Percentiles rank a stretch among this genome's conserved stretches.
Evolutionary conservation across 2,113 vertebrate species (phyloP).

Genomic region (Scomber japonicus): DNA sequence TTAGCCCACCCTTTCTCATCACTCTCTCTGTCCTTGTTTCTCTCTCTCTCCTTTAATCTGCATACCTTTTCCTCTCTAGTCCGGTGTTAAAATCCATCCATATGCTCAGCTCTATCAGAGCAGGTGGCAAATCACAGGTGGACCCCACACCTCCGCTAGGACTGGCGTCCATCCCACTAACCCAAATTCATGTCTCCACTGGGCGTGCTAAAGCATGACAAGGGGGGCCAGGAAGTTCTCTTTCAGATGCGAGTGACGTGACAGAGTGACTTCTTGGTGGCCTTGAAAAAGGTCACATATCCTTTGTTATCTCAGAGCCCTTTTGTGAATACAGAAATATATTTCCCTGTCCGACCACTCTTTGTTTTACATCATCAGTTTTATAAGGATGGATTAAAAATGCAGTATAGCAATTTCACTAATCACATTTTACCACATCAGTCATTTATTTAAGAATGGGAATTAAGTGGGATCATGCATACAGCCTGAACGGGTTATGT

Average conservation of each 20-base stretch:
- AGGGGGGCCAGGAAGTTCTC: slow-evolving; percentile 39
- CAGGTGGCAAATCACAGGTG: slow-evolving; percentile 78
- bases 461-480: slow-evolving; percentile 53
- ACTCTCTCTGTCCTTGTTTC: not conserved
- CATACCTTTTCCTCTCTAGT: slow-evolving; percentile 35
- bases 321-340: slow-evolving; percentile 20
- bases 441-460: slow-evolving; percentile 56
- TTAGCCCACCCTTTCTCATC: slow-evolving; percentile 4
- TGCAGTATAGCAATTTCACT: slow-evolving; percentile 54
- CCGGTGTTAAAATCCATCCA: slow-evolving; percentile 67
- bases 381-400: slow-evolving; percentile 49
- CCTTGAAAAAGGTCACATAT: slow-evolving; percentile 40
- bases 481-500: slow-evolving; percentile 14
- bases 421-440: slow-evolving; percentile 62
- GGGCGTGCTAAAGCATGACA: slow-evolving; percentile 10
- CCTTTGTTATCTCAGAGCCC: slow-evolving; percentile 24
- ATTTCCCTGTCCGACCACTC: slow-evolving; percentile 22
- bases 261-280: slow-evolving; percentile 52
- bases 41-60: slow-evolving; percentile 14
- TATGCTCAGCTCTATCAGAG: slow-evolving; percentile 67
- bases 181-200: slow-evolving; percentile 39
- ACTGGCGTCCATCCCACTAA: slow-evolving; percentile 44
- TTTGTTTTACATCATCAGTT: slow-evolving; percentile 25
- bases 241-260: slow-evolving; percentile 38
- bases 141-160: slow-evolving; percentile 50